phyloP scores from a whole-genome alignment of 2,113 vertebrate species.

The Brienomyrus longianalis region DNA sequence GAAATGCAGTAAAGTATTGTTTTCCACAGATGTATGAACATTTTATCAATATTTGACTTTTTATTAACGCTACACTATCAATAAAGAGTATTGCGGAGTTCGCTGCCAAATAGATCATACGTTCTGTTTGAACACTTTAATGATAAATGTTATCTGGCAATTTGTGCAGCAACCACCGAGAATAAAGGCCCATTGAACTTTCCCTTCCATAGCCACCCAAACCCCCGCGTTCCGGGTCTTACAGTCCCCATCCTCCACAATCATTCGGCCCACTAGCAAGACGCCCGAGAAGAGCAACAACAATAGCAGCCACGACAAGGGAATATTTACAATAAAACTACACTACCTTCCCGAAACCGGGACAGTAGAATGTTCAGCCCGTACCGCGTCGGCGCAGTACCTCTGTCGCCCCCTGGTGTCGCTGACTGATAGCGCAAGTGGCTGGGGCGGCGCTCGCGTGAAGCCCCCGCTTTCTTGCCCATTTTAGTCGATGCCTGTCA shows the following conservation, averaged over 20 bases:
- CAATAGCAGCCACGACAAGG: background rate
- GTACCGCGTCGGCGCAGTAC: background rate
- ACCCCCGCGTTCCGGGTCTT: no score
- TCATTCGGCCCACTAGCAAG: background rate
- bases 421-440: background rate
- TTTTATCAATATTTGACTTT: background rate
- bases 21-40: background rate
- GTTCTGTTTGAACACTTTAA: background rate
- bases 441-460: slow-evolving; percentile 12
- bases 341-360: background rate
- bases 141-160: background rate
- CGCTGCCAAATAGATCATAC: background rate
- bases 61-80: background rate
- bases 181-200: background rate
- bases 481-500: slow-evolving; percentile 60
- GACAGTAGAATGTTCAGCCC: background rate
- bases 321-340: background rate
- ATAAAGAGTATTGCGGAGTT: background rate
- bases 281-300: background rate
- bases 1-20: background rate
- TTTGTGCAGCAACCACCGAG: background rate
- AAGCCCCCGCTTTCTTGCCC: slow-evolving; percentile 46
- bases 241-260: background rate
- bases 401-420: slow-evolving; percentile 45
- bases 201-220: no score